A percentile compares a stretch with the other conserved stretches of the same genome.
phyloP scores from a whole-genome alignment of 2,888 invertebrate genomes.

The Noctua pronuba region DNA sequence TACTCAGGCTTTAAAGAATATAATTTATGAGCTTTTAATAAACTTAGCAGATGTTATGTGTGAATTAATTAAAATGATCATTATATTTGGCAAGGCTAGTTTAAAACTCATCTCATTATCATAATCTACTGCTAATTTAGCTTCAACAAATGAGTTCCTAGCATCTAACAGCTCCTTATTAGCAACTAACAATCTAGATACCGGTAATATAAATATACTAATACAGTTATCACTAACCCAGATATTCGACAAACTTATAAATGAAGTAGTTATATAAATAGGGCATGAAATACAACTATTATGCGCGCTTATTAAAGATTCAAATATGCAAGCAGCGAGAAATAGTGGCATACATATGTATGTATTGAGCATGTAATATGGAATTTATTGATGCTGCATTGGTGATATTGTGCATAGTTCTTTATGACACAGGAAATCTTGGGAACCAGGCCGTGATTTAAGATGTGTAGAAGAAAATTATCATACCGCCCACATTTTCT shows the following conservation, averaged over 20 bases:
- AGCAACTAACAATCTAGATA: constrained; percentile 37
- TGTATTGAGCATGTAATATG: constrained; percentile 53
- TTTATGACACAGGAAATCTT: constrained; percentile 65
- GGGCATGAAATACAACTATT: constrained; percentile 64
- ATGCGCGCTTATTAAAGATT: constrained; percentile 71
- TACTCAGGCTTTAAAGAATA: constrained; percentile 14
- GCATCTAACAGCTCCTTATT: background rate
- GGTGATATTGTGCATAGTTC: constrained; percentile 62
- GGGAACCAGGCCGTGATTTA: constrained; percentile 60
- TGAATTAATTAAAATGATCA: constrained; percentile 13
- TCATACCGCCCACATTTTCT: constrained; percentile 55
- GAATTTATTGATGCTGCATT: constrained; percentile 59
- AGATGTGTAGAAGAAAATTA: constrained; percentile 60
- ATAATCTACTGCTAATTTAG: constrained; percentile 12
- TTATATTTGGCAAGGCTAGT: constrained; percentile 1
- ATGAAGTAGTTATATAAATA: constrained; percentile 62
- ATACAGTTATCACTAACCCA: constrained; percentile 39
- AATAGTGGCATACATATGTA: constrained; percentile 69
- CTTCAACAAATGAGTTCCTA: constrained; percentile 12
- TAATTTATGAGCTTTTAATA: constrained; percentile 25
- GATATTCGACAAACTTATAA: constrained; percentile 41
- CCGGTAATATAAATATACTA: constrained; percentile 49
- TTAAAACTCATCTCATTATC: constrained; percentile 4
- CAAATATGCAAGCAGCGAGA: constrained; percentile 71
- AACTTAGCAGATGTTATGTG: background rate